Base-by-base conservation (phyloP, 2,797 vertebrate genomes). In the Adelosebastes latens region DNA sequence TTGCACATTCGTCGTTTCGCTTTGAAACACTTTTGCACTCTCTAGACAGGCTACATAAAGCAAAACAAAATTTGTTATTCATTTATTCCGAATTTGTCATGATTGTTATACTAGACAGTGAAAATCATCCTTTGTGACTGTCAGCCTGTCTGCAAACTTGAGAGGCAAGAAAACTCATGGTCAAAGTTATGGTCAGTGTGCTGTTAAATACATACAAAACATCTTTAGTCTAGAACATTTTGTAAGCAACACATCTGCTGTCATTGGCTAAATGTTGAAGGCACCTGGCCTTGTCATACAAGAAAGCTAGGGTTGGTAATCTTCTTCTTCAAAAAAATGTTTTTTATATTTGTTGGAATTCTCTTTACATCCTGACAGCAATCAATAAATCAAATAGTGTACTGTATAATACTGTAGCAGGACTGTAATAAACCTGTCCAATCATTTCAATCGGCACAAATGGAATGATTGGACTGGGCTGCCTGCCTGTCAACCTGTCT, bases 1-100 rank as follows among this genome's bases (percentile, higher is more conserved):
- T 75, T 29, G 6, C 11, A 55, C 64, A 74, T 72, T 62, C 82
- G 24, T 69, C 24, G 18, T 71, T 59, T 77, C 5, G 55, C 31
- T 74, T 73, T 46, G 22, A 73, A 77, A 56, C 20, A 0, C 4
- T 64, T 63, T 55, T 74, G 24, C 10, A 32, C 22, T 60, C 22
- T 62, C 6, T 42, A 9, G 12, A 42, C 22, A 14, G n/a, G 34
- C 34, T 42, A 32, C 18, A 32, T 61, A 29, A 61, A 61, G 27
- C 29, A 46, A 6, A 39, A 83, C 12, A 58, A 24, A 61, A 61
- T 8, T 0, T 46, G 7, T 13, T 36, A 34, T 46, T 73, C 20
- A 65, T 61, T 67, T 27, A 11, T 46, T 87, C 27, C 2, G 46
- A 27, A 46, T 68, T 61, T 64, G 22, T 73, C 4, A 29, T 52